Evolutionary conservation across 2,888 invertebrate species (phyloP), one percentile per base, ranked within the genome.

Genomic region (Strigamia crassipes): DNA sequence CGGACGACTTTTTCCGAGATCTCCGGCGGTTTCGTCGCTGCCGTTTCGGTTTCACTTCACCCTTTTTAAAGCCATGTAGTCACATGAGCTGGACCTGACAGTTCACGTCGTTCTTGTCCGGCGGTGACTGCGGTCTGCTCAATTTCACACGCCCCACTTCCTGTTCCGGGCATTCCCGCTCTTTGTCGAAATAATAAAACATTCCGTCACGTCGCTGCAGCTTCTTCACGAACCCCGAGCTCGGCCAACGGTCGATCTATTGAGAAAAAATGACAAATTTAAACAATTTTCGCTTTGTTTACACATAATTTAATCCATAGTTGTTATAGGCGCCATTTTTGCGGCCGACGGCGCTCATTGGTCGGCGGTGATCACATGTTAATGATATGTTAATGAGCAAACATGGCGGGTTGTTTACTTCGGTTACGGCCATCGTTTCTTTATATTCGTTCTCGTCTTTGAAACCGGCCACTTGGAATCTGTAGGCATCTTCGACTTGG

Each of bases 391-490:
- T 46, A 46, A 46, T 46, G 13, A 46, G 13, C 13, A 46, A 46
- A 46, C 4, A 46, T 46, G 46, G 46, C 15, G 46, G n/a, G 13
- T 77, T 77, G 15, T 42, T 80, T 56, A 80, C 80, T 56, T 18
- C 27, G 12, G 13, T n/a, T 9, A 56, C 80, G 21, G 23, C 23
- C 12, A 46, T 46, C 27, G n/a, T 56, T 31, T 27, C 23, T 56
- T 23, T 56, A 21, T 81, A 81, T 73, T 81, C 73, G 12, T 31
- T 15, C 15, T 81, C 81, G 21, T 81, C 73, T 73, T 41, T 73
- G 23, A 38, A 81, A n/a, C 81, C 81, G n/a, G 81, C 81, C 34
- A 81, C 31, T 41, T 81, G 81, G 73, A 81, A 81, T 18, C 81
- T 15, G 41, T 81, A 81, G 1, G 81, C 81, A 12, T 81, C 81